Percentiles rank a stretch among this genome's conserved stretches.
Conservation (phyloP, 2,888 invertebrate genomes). For the Griposia aprilina region DNA sequence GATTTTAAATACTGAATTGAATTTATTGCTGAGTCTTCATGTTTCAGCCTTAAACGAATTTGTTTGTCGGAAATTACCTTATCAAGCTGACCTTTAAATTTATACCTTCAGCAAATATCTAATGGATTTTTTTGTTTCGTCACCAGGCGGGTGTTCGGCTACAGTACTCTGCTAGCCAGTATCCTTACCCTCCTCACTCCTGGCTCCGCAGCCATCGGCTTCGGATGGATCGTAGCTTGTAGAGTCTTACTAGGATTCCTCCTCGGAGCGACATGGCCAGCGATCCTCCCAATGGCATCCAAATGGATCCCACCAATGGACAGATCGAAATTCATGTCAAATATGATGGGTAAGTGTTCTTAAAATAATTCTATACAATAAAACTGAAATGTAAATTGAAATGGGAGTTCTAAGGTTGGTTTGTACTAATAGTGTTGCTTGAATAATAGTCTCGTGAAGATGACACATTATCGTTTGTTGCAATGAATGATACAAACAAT, state of each 20-base stretch:
- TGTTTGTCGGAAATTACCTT: background rate
- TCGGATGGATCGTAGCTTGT: conserved; percentile 92
- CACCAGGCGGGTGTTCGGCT: conserved; percentile 94
- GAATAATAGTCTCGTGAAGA: conserved; percentile 24
- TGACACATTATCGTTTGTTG: conserved; percentile 26
- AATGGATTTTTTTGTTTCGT: conserved; percentile 44
- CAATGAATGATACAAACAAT: conserved; percentile 35
- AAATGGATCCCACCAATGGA: conserved; percentile 98
- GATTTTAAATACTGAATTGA: conserved; percentile 2
- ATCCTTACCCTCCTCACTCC: conserved; percentile 95
- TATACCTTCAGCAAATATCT: background rate
- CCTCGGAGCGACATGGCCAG: conserved; percentile 97
- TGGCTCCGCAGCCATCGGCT: conserved; percentile 93
- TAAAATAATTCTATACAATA: background rate
- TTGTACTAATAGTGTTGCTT: conserved; percentile 10
- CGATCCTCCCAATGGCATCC: conserved; percentile 97
- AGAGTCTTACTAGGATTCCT: conserved; percentile 94
- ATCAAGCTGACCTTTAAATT: background rate
- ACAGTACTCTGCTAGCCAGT: conserved; percentile 96
- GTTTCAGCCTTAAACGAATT: conserved; percentile 18
- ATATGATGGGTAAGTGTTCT: conserved; percentile 95
- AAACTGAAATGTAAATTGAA: background rate
- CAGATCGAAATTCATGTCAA: conserved; percentile 97
- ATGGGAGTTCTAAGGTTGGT: conserved; percentile 21
- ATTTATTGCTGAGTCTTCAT: conserved; percentile 19